phyloP scores from a whole-genome alignment of 2,888 invertebrate genomes.

The Athalia circularis region DNA sequence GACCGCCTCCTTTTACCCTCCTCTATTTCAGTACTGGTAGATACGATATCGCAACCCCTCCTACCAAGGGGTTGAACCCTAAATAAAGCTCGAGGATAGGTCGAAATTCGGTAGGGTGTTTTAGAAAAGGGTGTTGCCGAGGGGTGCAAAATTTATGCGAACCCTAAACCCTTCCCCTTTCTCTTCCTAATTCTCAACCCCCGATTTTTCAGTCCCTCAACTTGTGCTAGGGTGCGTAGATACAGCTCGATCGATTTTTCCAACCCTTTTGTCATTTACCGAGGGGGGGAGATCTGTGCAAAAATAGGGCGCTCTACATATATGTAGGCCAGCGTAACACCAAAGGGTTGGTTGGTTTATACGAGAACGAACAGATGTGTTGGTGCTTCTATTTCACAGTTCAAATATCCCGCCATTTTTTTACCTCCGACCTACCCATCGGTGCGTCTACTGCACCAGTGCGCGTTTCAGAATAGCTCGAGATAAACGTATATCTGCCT shows the following conservation, averaged over 20 bases:
- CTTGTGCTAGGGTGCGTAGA: constrained; percentile 40
- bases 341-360: constrained; percentile 31
- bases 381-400: neutral
- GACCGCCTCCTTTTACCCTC: constrained; percentile 18
- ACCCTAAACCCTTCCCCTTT: constrained; percentile 1
- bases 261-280: constrained; percentile 28
- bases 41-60: constrained; percentile 13
- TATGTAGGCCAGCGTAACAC: constrained; percentile 42
- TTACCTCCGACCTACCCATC: neutral
- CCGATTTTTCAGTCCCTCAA: neutral
- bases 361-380: constrained; percentile 37
- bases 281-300: constrained; percentile 31
- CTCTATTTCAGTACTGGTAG: constrained; percentile 13
- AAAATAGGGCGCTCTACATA: constrained; percentile 38
- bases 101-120: constrained; percentile 1
- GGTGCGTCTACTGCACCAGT: neutral
- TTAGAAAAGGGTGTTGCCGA: constrained; percentile 27
- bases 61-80: constrained; percentile 25
- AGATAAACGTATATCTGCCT: neutral
- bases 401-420: constrained; percentile 40
- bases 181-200: neutral
- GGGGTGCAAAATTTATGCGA: constrained; percentile 41
- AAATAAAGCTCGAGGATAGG: constrained; percentile 30
- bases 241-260: constrained; percentile 46
- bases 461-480: neutral